Evolutionary conservation across 2,888 invertebrate genomes (phyloP).

Genomic region (Exocentrus adspersus): DNA sequence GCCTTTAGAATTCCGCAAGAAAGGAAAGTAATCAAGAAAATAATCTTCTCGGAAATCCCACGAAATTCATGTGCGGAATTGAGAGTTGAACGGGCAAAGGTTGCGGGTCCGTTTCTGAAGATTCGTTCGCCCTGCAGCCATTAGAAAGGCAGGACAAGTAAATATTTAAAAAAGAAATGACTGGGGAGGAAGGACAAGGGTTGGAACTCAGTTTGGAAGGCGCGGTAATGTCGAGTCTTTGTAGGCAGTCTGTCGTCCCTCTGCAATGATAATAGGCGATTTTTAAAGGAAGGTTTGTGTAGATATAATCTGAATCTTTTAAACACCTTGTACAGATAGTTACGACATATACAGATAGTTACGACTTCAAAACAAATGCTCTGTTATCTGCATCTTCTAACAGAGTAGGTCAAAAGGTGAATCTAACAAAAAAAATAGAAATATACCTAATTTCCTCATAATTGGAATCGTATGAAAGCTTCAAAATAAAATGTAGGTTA

Average conservation of each 20-base stretch:
- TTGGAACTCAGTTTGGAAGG: not conserved
- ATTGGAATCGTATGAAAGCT: too few relatives aligned
- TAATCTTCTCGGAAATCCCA: not conserved
- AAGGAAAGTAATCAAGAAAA: not conserved
- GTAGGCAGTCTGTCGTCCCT: not conserved
- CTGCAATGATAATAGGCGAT: not conserved
- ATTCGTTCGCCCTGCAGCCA: not conserved
- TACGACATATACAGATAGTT: too few relatives aligned
- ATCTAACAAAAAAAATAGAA: too few relatives aligned
- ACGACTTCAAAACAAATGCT: too few relatives aligned
- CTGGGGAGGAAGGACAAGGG: not conserved
- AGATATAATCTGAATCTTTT: too few relatives aligned
- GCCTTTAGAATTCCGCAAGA: not conserved
- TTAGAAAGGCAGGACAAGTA: slow-evolving; percentile 4
- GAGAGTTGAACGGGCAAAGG: not conserved
- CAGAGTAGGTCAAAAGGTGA: too few relatives aligned
- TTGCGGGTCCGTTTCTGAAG: not conserved
- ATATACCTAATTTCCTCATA: too few relatives aligned
- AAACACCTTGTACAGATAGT: too few relatives aligned
- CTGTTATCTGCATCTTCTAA: too few relatives aligned
- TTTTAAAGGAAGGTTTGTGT: not conserved
- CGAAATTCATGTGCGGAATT: not conserved
- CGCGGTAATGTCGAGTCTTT: not conserved
- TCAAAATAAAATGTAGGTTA: too few relatives aligned
- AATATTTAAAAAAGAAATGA: slow-evolving; percentile 10